Base-by-base conservation (phyloP, 2,888 invertebrate species). In the Biston betularia region DNA sequence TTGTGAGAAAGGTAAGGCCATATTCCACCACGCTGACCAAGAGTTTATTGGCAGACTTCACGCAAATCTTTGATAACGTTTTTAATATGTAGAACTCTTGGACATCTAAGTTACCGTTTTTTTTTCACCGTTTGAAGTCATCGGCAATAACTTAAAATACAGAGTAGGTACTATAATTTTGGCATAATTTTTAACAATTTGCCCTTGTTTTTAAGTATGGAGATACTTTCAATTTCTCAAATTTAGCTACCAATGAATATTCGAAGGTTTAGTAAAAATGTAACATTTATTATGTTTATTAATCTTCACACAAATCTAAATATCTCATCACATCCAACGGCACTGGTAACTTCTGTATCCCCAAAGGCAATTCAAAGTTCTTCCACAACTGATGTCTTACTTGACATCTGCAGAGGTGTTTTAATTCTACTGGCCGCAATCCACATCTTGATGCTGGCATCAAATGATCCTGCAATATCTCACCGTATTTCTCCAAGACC, bases 331-430 rank as follows among this genome's bases (percentile, higher is more conserved):
- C 84, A 40, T 94, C 89, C 48, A 94, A 87, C 0, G 97, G 97
- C 72, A 97, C 87, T 6, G 96, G 95, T 55, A 97, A 83, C 24
- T 94, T 94, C 73, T 94, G 93, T 72, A 97, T 97, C 12, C 97
- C 97, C 73, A 95, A 94, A 0, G 97, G 97, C 49, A 98, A 84
- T 74, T 96, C 95, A 86, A 96, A 96, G 80, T 96, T 96, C 44
- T 92, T 78, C 92, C 96, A 95, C 55, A 98, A 86, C 63, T 89
- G 84, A 53, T 95, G 89, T 66, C 97, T 94, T 52, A 97, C 95
- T 33, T 89, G 89, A 82, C 97, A 97, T 71, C 97, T 94, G 76
- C 96, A 96, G 4, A 97, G 86, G 85, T 97, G 97, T 74, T 96
- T 96, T 63, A 98, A 88, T 75, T 96, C 96, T n/a, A 96, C 95